phyloP scores from a whole-genome alignment of 2,888 invertebrate species.

The Nomada goodeniana region DNA sequence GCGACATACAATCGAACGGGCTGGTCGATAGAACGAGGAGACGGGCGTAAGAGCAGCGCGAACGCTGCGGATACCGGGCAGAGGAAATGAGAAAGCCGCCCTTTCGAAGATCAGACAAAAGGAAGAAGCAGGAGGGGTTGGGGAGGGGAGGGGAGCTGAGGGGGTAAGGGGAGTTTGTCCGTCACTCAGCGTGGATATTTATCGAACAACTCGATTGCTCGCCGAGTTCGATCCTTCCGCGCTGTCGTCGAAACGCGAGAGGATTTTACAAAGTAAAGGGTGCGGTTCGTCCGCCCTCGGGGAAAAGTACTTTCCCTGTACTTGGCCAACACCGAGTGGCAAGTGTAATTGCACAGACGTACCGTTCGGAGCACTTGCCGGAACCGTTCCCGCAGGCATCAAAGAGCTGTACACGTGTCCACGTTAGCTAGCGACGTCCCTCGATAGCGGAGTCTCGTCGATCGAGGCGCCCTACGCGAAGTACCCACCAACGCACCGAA shows the following conservation, averaged over 20 bases:
- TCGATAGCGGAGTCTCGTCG: conserved; percentile 1
- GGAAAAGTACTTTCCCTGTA: conserved; percentile 35
- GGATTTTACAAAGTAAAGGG: conserved; percentile 44
- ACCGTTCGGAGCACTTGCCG: conserved; percentile 30
- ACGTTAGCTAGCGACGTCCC: conserved; percentile 13
- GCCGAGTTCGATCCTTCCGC: conserved; percentile 30
- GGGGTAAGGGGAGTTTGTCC: conserved; percentile 48
- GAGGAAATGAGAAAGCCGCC: conserved; percentile 76
- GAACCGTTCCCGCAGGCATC: conserved; percentile 19
- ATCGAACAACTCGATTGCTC: conserved; percentile 62
- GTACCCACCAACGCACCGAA: too few relatives aligned
- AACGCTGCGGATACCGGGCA: conserved; percentile 55
- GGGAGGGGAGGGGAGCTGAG: too few relatives aligned
- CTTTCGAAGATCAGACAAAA: conserved; percentile 67
- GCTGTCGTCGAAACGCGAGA: conserved; percentile 37
- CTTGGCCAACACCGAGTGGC: conserved; percentile 30
- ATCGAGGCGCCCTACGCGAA: background rate
- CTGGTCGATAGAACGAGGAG: conserved; percentile 60
- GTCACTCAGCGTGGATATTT: conserved; percentile 67
- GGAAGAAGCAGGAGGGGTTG: conserved; percentile 59
- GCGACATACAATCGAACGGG: conserved; percentile 68
- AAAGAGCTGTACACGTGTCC: conserved; percentile 28
- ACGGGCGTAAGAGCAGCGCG: conserved; percentile 61
- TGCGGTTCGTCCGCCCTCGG: conserved; percentile 31
- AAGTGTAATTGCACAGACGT: conserved; percentile 44